Percentiles rank a stretch among this genome's conserved stretches.
These are phyloP conservation scores for Oenanthe oenanthe DNA, from an alignment of 2,113 vertebrate genomes.

Conservation along the genomic window DNA sequence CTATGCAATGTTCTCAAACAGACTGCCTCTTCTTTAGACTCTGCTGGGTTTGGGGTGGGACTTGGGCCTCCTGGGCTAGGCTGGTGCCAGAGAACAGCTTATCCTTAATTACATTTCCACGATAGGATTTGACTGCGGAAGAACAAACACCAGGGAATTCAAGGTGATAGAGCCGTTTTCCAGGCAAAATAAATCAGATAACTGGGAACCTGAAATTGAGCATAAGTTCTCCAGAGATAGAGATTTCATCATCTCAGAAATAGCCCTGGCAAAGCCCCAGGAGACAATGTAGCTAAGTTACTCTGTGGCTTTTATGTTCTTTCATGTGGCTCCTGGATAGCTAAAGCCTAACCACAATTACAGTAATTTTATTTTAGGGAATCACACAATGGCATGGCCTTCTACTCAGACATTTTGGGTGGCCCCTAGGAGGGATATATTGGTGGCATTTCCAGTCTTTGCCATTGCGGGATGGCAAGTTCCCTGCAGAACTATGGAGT, in stretches of 20 bases:
- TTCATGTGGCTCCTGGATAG: constrained; percentile 62
- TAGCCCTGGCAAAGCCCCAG: constrained; percentile 54
- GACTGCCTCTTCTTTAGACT: background rate
- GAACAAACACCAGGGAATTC: constrained; percentile 21
- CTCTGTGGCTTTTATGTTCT: constrained; percentile 65
- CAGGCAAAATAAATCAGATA: constrained; percentile 14
- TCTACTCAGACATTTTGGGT: constrained; percentile 60
- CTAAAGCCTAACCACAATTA: constrained; percentile 62
- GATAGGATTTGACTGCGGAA: background rate
- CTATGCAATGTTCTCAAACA: constrained; percentile 19
- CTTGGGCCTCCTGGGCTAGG: background rate
- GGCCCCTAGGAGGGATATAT: constrained; percentile 37
- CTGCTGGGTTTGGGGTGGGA: background rate
- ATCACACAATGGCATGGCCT: constrained; percentile 42
- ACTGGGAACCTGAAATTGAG: background rate
- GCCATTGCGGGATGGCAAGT: background rate
- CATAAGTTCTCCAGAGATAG: constrained; percentile 28
- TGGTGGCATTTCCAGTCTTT: constrained; percentile 44
- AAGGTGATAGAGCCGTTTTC: constrained; percentile 14
- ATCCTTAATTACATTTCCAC: constrained; percentile 16
- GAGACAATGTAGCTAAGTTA: constrained; percentile 50
- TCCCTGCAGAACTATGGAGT: constrained; percentile 5
- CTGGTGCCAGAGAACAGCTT: constrained; percentile 29
- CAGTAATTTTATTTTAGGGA: constrained; percentile 68
- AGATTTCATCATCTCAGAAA: constrained; percentile 64